phyloP scores from a whole-genome alignment of 2,113 vertebrate genomes.

The Rhinopithecus roxellana region DNA sequence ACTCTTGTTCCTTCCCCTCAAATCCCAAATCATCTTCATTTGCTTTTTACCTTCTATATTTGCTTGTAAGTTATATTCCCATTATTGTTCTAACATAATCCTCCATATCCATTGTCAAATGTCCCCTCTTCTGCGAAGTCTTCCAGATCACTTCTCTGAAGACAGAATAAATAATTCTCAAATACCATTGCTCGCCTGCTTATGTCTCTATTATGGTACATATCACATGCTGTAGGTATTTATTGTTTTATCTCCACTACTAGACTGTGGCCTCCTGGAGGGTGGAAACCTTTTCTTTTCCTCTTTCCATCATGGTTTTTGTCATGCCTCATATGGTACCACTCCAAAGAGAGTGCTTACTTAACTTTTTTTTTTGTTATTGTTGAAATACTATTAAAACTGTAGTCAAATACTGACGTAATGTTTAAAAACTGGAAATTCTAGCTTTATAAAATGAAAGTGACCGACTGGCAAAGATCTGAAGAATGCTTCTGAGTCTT shows the following conservation, averaged over 20 bases:
- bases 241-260: not conserved
- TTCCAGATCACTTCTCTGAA: not conserved
- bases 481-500: slow-evolving; percentile 56
- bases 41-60: not conserved
- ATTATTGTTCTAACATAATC: not conserved
- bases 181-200: not conserved
- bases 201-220: not conserved
- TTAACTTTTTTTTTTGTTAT: not conserved
- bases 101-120: not conserved
- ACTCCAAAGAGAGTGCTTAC: not conserved
- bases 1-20: not conserved
- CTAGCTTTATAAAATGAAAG: slow-evolving; percentile 45
- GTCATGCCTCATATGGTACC: not conserved
- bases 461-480: slow-evolving; percentile 24
- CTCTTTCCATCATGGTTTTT: not conserved
- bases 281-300: not conserved
- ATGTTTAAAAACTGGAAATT: slow-evolving; percentile 60
- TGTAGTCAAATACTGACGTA: slow-evolving; percentile 19
- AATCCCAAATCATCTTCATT: not conserved
- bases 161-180: not conserved
- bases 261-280: not conserved
- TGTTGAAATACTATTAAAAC: slow-evolving; percentile 13
- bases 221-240: not conserved
- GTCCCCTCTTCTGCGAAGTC: not conserved
- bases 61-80: not conserved